Percentiles rank a stretch among this genome's conserved stretches.
Conservation (phyloP, 2,888 invertebrate genomes). For the Cephus spinipes region DNA sequence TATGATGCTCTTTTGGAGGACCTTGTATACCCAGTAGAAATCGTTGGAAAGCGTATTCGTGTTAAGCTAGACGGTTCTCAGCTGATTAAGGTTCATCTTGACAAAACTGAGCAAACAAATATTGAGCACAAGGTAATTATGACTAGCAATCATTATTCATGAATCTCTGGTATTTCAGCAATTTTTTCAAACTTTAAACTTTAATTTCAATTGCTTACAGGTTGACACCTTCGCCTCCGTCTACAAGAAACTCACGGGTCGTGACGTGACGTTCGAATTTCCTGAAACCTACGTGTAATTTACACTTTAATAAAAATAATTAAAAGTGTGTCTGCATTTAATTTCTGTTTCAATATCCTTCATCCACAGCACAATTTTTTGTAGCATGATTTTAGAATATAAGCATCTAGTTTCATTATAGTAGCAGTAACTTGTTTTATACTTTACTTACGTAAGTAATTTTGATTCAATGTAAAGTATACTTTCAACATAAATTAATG, state of each 20-base stretch:
- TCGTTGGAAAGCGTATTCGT: slow-evolving; percentile 97
- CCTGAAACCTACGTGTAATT: slow-evolving; percentile 95
- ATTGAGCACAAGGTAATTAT: slow-evolving; percentile 95
- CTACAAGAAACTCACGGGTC: slow-evolving; percentile 98
- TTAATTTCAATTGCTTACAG: slow-evolving; percentile 69
- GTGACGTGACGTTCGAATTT: slow-evolving; percentile 99
- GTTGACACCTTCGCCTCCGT: slow-evolving; percentile 98
- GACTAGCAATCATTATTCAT: slow-evolving; percentile 9
- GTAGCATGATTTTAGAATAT: background rate
- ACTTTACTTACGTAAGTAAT: too few relatives aligned
- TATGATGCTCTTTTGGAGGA: slow-evolving; percentile 98
- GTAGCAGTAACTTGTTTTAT: background rate
- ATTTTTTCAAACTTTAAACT: slow-evolving; percentile 11
- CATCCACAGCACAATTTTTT: background rate
- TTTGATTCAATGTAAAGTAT: background rate
- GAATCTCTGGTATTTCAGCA: background rate
- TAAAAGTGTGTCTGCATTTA: background rate
- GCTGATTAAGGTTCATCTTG: slow-evolving; percentile 96
- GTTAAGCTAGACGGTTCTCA: slow-evolving; percentile 96
- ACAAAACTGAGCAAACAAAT: slow-evolving; percentile 98
- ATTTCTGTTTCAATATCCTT: background rate
- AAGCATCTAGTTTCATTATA: background rate
- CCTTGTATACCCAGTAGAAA: slow-evolving; percentile 98
- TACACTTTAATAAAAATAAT: slow-evolving; percentile 34
- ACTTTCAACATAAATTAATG: background rate